These are phyloP conservation scores for Lymantria dispar DNA, from an alignment of 2,888 invertebrate genomes.

Conservation along the genomic window DNA sequence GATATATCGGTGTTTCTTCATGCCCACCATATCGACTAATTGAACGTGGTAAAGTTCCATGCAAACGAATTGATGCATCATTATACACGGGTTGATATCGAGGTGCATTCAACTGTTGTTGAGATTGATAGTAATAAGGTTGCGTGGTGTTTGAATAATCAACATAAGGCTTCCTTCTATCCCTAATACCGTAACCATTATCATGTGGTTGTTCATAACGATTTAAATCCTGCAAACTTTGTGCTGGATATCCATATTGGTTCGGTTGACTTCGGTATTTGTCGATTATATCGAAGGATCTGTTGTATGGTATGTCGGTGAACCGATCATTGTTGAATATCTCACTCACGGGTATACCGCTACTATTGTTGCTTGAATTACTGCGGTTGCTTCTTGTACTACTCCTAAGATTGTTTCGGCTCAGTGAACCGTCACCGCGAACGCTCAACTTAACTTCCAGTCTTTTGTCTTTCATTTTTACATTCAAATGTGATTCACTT, in stretches of 20 bases:
- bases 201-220: slow-evolving; percentile 54
- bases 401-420: slow-evolving; percentile 63
- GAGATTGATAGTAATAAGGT: slow-evolving; percentile 39
- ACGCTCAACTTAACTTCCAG: slow-evolving; percentile 75
- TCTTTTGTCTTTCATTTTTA: slow-evolving; percentile 73
- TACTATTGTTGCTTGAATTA: slow-evolving; percentile 56
- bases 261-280: slow-evolving; percentile 63
- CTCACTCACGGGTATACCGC: slow-evolving; percentile 64
- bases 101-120: slow-evolving; percentile 26
- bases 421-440: slow-evolving; percentile 72
- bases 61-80: slow-evolving; percentile 46
- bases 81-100: slow-evolving; percentile 54
- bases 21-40: slow-evolving; percentile 38
- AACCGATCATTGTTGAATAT: slow-evolving; percentile 73
- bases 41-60: slow-evolving; percentile 59
- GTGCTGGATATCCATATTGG: slow-evolving; percentile 67
- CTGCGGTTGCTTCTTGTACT: slow-evolving; percentile 70
- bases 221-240: slow-evolving; percentile 66
- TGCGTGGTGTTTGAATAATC: slow-evolving; percentile 51
- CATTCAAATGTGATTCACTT: slow-evolving; percentile 29
- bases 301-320: slow-evolving; percentile 58
- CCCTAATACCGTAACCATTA: slow-evolving; percentile 37
- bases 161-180: slow-evolving; percentile 55
- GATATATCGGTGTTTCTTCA: slow-evolving; percentile 35
- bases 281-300: slow-evolving; percentile 65